Evolutionary conservation across 2,888 invertebrate genomes (phyloP).

Genomic region (Glyphotaelius pellucidus): DNA sequence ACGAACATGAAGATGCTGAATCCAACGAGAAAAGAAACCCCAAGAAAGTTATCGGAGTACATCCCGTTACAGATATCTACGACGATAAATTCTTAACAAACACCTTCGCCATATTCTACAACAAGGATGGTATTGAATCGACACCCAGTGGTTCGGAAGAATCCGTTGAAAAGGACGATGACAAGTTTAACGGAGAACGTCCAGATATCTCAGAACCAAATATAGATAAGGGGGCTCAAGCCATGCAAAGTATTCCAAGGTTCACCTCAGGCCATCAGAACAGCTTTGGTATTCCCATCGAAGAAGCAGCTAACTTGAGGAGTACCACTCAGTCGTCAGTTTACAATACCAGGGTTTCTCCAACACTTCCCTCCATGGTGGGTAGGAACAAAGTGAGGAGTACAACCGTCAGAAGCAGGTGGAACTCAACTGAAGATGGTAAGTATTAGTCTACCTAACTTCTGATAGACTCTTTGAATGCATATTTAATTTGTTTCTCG

Average conservation of each 20-base stretch:
- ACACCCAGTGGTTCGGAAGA: conserved; percentile 55
- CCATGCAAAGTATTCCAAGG: conserved; percentile 67
- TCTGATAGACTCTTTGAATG: neutral
- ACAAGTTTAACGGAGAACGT: conserved; percentile 66
- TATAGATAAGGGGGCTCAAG: conserved; percentile 41
- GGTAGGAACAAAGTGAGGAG: conserved; percentile 68
- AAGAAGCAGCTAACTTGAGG: conserved; percentile 78
- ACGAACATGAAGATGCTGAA: conserved; percentile 74
- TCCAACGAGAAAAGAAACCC: conserved; percentile 67
- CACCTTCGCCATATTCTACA: conserved; percentile 66
- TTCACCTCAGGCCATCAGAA: conserved; percentile 82
- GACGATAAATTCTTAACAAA: conserved; percentile 70
- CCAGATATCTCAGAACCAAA: conserved; percentile 50
- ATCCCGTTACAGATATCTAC: conserved; percentile 68
- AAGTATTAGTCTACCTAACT: conserved; percentile 65
- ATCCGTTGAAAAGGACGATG: conserved; percentile 50
- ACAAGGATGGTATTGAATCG: conserved; percentile 57
- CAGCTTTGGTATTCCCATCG: conserved; percentile 80
- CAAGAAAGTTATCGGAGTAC: conserved; percentile 48
- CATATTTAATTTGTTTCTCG: too few species aligned
- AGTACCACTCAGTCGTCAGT: conserved; percentile 76
- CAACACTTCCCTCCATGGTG: conserved; percentile 79
- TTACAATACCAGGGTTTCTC: conserved; percentile 79
- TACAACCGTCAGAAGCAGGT: conserved; percentile 69
- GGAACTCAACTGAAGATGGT: conserved; percentile 72